phyloP scores from a whole-genome alignment of 2,113 vertebrate genomes.

The Ctenomys sociabilis region DNA sequence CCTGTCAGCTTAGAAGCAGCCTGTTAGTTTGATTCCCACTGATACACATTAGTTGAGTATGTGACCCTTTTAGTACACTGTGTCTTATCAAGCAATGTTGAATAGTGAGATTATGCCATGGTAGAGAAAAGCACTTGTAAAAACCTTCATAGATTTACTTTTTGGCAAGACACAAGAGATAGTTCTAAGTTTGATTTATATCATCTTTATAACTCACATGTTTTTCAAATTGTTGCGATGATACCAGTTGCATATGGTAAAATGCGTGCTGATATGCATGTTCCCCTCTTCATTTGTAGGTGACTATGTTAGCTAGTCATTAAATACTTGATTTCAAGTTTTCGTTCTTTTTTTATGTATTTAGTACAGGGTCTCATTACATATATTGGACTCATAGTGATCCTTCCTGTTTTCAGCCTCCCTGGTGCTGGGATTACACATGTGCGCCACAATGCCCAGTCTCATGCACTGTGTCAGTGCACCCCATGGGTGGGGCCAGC shows the following conservation, averaged over 20 bases:
- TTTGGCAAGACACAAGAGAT: background rate
- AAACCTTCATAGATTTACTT: background rate
- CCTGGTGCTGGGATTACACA: no score
- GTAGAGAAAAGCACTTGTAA: background rate
- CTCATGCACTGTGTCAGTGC: no score
- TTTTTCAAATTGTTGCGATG: no score
- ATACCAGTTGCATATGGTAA: background rate
- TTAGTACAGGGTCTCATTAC: no score
- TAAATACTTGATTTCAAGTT: conserved; percentile 47
- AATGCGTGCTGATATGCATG: background rate
- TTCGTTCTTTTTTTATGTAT: background rate
- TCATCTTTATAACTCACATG: no score
- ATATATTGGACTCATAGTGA: no score
- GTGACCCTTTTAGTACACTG: background rate
- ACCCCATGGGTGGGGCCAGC: no score
- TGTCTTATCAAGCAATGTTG: background rate
- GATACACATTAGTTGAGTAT: background rate
- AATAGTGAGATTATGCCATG: conserved; percentile 6
- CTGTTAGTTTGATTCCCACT: conserved; percentile 33
- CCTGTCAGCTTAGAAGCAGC: background rate
- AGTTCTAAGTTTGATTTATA: no score
- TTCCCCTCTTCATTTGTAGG: background rate
- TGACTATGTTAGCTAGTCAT: background rate
- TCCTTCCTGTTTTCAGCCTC: no score
- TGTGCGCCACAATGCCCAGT: no score